Evolutionary conservation across 2,888 invertebrate species (phyloP).

Genomic region (Pardosa pseudoannulata): DNA sequence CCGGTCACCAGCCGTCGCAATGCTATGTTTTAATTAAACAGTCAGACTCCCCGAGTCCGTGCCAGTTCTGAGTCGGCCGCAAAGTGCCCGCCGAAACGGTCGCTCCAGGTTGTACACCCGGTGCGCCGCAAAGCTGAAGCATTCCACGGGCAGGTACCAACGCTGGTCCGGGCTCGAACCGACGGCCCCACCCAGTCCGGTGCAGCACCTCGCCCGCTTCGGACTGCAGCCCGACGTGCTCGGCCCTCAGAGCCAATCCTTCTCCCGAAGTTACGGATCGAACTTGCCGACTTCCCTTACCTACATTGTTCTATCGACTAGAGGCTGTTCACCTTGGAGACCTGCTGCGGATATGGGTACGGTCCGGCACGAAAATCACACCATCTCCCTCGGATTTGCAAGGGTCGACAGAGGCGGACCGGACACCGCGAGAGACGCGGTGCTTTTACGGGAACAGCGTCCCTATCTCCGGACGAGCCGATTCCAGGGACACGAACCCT

Average conservation of each 20-base stretch:
- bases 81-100: no score
- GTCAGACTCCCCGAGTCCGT: no score
- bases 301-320: slow-evolving; percentile 84
- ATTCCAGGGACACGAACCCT: slow-evolving; percentile 78
- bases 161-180: no score
- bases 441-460: slow-evolving; percentile 77
- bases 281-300: slow-evolving; percentile 85
- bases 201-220: no score
- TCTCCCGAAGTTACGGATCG: slow-evolving; percentile 81
- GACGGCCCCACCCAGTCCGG: no score
- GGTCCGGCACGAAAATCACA: slow-evolving; percentile 70
- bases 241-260: slow-evolving; percentile 85
- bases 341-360: slow-evolving; percentile 84
- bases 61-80: no score
- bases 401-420: no score
- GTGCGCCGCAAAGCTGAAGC: no score
- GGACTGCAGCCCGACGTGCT: slow-evolving; percentile 82
- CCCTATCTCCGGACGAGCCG: slow-evolving; percentile 78
- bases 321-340: slow-evolving; percentile 85
- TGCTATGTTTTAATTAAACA: no score
- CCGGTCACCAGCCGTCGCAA: no score
- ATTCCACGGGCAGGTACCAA: no score
- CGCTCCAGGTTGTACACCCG: no score
- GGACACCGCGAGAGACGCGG: slow-evolving; percentile 78
- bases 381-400: not conserved